Evolutionary conservation across 64 coral and sea anemone species (phyloP).

Genomic region (Dendronephthya gigantea): DNA sequence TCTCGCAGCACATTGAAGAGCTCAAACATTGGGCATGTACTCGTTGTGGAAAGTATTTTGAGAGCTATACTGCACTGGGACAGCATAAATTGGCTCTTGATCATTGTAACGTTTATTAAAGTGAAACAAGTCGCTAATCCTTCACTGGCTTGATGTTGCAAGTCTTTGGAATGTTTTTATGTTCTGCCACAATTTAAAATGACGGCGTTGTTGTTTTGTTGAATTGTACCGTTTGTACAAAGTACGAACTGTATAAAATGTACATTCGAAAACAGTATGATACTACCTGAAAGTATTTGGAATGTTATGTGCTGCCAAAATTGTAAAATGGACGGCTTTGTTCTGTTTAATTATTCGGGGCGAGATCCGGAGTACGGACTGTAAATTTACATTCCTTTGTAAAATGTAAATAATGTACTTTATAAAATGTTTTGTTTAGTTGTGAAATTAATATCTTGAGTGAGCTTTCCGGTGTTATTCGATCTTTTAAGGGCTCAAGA

Average conservation of each 20-base stretch:
- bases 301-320: too few species aligned
- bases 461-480: not conserved
- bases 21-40: slow-evolving; percentile 81
- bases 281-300: too few species aligned
- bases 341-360: too few species aligned
- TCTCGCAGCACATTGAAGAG: slow-evolving; percentile 74
- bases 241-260: not conserved
- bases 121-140: too few species aligned
- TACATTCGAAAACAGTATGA: not conserved
- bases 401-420: slow-evolving; percentile 1
- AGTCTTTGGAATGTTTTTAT: not conserved
- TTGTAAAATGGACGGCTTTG: not conserved
- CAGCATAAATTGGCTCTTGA: slow-evolving; percentile 63
- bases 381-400: not conserved
- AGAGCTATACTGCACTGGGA: slow-evolving; percentile 64
- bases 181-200: not conserved
- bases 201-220: not conserved
- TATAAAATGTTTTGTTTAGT: not conserved
- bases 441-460: not conserved
- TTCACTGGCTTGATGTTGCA: too few species aligned
- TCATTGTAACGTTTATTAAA: slow-evolving; percentile 17
- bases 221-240: not conserved
- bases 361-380: too few species aligned
- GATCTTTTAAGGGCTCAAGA: not conserved
- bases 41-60: slow-evolving; percentile 73